Conservation (phyloP, 2,797 vertebrate genomes). For the Eleutherodactylus coqui region DNA sequence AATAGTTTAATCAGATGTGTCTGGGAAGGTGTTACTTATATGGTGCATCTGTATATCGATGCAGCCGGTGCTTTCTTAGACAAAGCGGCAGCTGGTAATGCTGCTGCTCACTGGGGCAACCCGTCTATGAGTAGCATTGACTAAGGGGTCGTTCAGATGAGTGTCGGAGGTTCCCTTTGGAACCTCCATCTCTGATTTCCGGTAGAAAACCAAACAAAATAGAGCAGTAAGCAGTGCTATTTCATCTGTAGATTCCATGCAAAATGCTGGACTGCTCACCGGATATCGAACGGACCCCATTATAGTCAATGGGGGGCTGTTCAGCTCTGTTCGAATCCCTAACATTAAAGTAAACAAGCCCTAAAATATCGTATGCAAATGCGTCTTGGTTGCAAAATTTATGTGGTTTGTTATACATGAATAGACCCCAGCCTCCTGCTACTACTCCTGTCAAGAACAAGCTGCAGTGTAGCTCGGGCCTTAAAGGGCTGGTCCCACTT, state of each 20-base stretch:
- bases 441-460: neutral
- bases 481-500: neutral
- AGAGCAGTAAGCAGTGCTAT: too few species aligned
- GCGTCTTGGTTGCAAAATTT: neutral
- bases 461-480: neutral
- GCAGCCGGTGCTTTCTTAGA: neutral
- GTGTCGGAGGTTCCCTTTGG: too few species aligned
- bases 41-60: constrained; percentile 18
- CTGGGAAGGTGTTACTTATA: constrained; percentile 30
- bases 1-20: constrained; percentile 43
- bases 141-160: too few species aligned
- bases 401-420: neutral
- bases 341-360: too few species aligned
- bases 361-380: neutral
- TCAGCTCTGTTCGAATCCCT: too few species aligned
- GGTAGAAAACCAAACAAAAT: too few species aligned
- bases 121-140: neutral
- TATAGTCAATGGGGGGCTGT: too few species aligned
- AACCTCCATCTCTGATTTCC: too few species aligned
- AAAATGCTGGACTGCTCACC: too few species aligned
- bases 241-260: too few species aligned
- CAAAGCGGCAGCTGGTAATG: constrained; percentile 2
- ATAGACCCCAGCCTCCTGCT: neutral
- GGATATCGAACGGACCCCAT: too few species aligned
- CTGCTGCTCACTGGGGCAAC: neutral